Conservation (phyloP, 2,797 vertebrate species). For the Hypotaenidia okinawae region DNA sequence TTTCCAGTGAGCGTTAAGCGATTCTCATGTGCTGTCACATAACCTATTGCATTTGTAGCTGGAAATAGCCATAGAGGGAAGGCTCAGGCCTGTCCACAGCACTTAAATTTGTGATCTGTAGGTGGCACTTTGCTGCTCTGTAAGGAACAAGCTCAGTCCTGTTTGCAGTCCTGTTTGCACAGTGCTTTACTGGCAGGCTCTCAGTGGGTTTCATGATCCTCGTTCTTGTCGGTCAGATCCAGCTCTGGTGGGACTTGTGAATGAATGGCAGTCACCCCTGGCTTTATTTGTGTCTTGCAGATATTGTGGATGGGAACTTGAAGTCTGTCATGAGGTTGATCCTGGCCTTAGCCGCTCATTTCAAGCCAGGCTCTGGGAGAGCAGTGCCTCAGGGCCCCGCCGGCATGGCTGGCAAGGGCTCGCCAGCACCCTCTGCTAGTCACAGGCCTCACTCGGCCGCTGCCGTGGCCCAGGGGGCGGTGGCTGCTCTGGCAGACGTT, state of each 20-base stretch:
- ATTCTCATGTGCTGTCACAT: not conserved
- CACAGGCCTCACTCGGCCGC: conserved; percentile 89
- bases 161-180: not conserved
- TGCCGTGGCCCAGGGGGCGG: conserved; percentile 90
- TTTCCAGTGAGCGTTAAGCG: not conserved
- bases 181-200: not conserved
- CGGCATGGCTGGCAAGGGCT: conserved; percentile 59
- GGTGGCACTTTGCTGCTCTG: not conserved
- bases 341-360: conserved; percentile 95
- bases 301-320: conserved; percentile 95
- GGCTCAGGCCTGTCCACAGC: not conserved
- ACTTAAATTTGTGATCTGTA: not conserved
- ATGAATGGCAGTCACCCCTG: not conserved
- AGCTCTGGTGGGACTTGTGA: not conserved
- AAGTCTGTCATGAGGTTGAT: conserved; percentile 96
- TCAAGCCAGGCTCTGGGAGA: conserved; percentile 85
- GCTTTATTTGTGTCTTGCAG: conserved; percentile 60
- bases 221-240: not conserved
- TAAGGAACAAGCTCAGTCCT: not conserved
- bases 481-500: conserved; percentile 86
- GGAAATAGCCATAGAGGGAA: not conserved
- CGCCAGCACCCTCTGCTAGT: conserved; percentile 25
- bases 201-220: not conserved
- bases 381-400: conserved; percentile 77
- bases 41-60: not conserved